phyloP scores from a whole-genome alignment of 2,888 invertebrate genomes.

The Polyploca ridens region DNA sequence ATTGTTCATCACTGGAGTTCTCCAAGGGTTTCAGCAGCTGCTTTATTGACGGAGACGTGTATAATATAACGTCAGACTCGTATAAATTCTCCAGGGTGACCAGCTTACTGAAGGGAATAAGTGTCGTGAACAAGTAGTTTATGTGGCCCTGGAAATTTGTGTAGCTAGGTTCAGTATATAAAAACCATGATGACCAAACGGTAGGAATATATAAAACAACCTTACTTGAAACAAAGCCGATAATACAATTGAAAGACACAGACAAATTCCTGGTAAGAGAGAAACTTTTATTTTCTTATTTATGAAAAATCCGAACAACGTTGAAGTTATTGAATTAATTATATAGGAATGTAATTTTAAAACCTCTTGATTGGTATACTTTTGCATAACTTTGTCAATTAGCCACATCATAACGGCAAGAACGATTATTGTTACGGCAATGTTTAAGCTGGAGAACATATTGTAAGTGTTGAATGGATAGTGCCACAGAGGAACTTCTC shows the following conservation, averaged over 20 bases:
- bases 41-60: slow-evolving; percentile 40
- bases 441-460: slow-evolving; percentile 23
- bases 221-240: slow-evolving; percentile 55
- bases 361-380: slow-evolving; percentile 19
- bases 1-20: slow-evolving; percentile 22
- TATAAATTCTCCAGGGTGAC: slow-evolving; percentile 44
- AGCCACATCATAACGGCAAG: slow-evolving; percentile 45
- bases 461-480: slow-evolving; percentile 35
- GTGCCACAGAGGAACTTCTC: slow-evolving; percentile 50
- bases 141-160: slow-evolving; percentile 51
- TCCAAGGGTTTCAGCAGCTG: slow-evolving; percentile 32
- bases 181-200: too few species aligned
- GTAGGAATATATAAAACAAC: neutral
- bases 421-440: slow-evolving; percentile 24
- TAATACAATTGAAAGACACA: slow-evolving; percentile 48
- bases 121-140: slow-evolving; percentile 56
- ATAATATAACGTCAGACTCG: slow-evolving; percentile 30
- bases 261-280: slow-evolving; percentile 42
- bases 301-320: slow-evolving; percentile 45
- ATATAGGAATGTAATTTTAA: slow-evolving; percentile 31
- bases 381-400: slow-evolving; percentile 26
- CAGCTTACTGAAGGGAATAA: slow-evolving; percentile 33
- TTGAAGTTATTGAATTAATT: slow-evolving; percentile 32
- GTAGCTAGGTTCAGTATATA: too few species aligned
- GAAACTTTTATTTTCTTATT: slow-evolving; percentile 33